These are phyloP conservation scores for Danio choprae DNA, from an alignment of 2,797 vertebrate genomes.

Conservation along the genomic window DNA sequence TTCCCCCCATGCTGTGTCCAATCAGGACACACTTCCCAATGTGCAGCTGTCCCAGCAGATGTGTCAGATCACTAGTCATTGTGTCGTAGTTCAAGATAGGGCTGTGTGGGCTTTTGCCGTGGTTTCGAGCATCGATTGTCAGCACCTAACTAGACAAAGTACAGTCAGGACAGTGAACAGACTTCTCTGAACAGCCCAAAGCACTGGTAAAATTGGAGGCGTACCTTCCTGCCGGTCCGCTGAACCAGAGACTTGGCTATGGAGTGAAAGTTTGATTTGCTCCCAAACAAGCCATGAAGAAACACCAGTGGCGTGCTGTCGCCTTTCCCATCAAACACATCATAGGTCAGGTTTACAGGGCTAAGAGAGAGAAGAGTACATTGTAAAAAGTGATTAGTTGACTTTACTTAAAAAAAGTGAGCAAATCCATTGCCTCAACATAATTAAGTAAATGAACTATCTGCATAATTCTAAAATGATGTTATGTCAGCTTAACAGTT, in stretches of 20 bases:
- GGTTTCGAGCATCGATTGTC: slow-evolving; percentile 95
- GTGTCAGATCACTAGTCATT: slow-evolving; percentile 87
- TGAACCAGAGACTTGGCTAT: slow-evolving; percentile 87
- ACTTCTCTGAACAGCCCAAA: background rate
- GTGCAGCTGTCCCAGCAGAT: slow-evolving; percentile 83
- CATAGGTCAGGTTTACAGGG: slow-evolving; percentile 84
- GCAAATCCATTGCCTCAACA: too few relatives aligned
- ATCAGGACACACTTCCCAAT: slow-evolving; percentile 88
- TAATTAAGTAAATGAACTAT: too few relatives aligned
- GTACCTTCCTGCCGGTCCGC: slow-evolving; percentile 89
- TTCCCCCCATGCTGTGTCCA: slow-evolving; percentile 98
- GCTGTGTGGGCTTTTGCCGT: slow-evolving; percentile 90
- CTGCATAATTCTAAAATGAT: too few relatives aligned
- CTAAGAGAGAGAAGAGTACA: slow-evolving; percentile 66
- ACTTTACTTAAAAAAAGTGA: too few relatives aligned
- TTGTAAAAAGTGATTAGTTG: background rate
- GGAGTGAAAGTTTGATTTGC: slow-evolving; percentile 89
- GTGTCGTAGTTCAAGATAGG: slow-evolving; percentile 85
- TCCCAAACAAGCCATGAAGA: slow-evolving; percentile 95
- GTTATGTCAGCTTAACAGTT: too few relatives aligned
- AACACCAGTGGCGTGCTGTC: slow-evolving; percentile 85
- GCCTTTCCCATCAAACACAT: slow-evolving; percentile 81
- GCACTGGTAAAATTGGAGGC: slow-evolving; percentile 20
- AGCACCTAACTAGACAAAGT: slow-evolving; percentile 89
- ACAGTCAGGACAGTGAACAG: slow-evolving; percentile 72